Evolutionary conservation across 1,140 invertebrate species (phyloP).

Genomic region (Ptiloglossa arizonensis): DNA sequence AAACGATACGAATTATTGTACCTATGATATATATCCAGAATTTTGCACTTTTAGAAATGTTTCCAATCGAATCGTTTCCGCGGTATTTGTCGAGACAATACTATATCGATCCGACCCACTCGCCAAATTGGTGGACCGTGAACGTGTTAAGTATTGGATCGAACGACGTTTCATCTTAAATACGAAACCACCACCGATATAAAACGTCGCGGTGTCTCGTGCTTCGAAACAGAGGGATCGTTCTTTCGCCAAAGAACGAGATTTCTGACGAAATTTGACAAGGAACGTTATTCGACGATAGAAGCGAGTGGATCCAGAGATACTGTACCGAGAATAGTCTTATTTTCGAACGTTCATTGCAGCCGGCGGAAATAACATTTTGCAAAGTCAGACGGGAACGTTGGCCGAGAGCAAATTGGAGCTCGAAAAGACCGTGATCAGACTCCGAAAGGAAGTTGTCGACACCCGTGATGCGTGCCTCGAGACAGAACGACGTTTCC

Average conservation of each 20-base stretch:
- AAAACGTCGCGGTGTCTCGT: no score
- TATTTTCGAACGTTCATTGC: constrained; percentile 29
- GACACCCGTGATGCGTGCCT: constrained; percentile 20
- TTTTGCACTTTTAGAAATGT: no score
- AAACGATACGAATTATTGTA: no score
- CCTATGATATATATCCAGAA: no score
- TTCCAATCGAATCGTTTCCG: no score
- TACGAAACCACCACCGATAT: no score
- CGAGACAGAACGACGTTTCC: constrained; percentile 32
- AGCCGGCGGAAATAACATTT: constrained; percentile 43
- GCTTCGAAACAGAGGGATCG: neutral
- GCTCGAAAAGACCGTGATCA: constrained; percentile 38
- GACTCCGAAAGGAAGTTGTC: constrained; percentile 38
- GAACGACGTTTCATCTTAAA: no score
- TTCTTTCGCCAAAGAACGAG: neutral
- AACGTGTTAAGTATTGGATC: no score
- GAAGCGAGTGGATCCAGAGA: neutral
- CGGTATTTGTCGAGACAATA: no score
- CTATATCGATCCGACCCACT: no score
- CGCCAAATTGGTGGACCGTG: no score
- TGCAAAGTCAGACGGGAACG: constrained; percentile 51
- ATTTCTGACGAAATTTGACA: constrained; percentile 17
- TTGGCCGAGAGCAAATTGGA: constrained; percentile 55
- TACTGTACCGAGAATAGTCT: constrained; percentile 1
- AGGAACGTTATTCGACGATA: neutral